Evolutionary conservation across 2,113 vertebrate species (phyloP).

Genomic region (Nothoprocta pentlandii): DNA sequence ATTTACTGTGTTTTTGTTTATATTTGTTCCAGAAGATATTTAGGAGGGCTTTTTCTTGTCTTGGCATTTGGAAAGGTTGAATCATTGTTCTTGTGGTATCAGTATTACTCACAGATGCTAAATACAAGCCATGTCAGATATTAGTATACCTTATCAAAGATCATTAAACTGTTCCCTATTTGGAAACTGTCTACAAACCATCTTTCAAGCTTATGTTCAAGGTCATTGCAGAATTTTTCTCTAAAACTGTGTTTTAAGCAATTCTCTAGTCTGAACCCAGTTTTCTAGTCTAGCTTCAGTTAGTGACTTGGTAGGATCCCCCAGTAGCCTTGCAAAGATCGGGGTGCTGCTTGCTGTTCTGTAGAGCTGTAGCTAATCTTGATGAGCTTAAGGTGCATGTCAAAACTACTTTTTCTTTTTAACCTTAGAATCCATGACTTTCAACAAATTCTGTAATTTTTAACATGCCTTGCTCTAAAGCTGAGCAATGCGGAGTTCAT

Average conservation of each 20-base stretch:
- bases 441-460: neutral
- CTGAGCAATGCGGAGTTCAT: neutral
- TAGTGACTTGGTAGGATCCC: neutral
- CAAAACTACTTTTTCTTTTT: neutral
- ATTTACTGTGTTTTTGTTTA: neutral
- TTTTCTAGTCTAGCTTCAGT: neutral
- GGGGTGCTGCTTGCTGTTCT: neutral
- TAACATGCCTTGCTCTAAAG: neutral
- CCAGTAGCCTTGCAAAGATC: neutral
- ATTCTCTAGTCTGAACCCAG: neutral
- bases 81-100: neutral
- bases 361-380: neutral
- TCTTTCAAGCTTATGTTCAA: neutral
- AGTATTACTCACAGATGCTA: neutral
- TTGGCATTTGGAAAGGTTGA: neutral
- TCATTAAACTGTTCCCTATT: neutral
- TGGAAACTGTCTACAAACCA: neutral
- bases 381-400: neutral
- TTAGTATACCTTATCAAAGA: neutral
- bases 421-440: neutral
- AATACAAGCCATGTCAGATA: neutral
- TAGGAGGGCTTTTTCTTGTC: neutral
- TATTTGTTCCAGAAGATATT: neutral
- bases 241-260: neutral
- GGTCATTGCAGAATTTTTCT: neutral